Base-by-base conservation (phyloP, 2,797 vertebrate genomes). In the Cetoscarus ocellatus region DNA sequence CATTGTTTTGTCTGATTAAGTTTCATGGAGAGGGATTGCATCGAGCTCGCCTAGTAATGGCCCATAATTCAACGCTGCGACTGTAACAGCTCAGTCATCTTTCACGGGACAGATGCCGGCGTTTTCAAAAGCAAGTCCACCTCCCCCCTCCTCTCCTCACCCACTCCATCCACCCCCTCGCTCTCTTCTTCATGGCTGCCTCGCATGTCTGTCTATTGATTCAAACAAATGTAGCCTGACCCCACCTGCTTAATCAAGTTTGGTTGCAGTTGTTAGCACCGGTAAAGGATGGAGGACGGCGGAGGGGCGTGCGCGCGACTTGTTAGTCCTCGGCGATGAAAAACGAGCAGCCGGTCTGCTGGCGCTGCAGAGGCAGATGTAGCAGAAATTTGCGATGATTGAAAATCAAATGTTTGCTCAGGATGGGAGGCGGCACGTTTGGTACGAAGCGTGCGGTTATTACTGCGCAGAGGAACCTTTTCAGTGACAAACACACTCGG, bases 81-180 rank as follows among this genome's bases (percentile, higher is more conserved):
- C 86, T 90, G 86, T 80, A 87, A 84, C 78, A 83, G 85, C 83
- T 90, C 89, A 62, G 86, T 91, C 91, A 88, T 89, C 84, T 84
- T 85, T 80, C 85, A 82, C 56, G 3, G 75, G 83, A 87, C 89
- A 89, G 83, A 91, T 80, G 86, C 81, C 45, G 79, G 65, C 58
- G 55, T 70, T 76, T 80, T 82, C 64, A 54, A 76, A 62, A 66
- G 51, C 50, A 14, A 38, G 0, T 13, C 7, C 53, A 18, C 19
- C 45, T 3, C 43, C 11, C 7, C 14, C 47, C 60, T 40, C 55
- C 38, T 49, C 36, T 55, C 13, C 61, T 10, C 55, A 38, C 36
- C 8, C 62, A 10, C 40, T 9, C 57, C 36, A n/a, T 18, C 56
- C 67, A 5, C 51, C 55, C 36, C 49, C 18, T 27, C 3, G 3